Conservation (phyloP, 35 echinoderm and acorn worm species). For the Stichopus chloronotus region DNA sequence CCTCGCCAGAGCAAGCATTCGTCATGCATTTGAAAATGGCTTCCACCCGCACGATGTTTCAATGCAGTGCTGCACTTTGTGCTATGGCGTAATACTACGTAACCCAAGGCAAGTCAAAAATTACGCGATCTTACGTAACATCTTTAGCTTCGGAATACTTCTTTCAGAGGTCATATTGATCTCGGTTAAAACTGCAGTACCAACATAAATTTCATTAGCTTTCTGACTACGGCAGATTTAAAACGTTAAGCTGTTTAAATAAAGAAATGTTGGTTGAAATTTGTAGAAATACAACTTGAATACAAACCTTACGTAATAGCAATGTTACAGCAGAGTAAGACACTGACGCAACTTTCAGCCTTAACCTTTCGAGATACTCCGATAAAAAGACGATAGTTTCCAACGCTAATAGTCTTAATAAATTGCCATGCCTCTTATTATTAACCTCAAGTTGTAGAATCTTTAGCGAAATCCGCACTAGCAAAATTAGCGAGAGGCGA, state of each 20-base stretch:
- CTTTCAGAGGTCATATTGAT: conserved; percentile 21
- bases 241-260: background rate
- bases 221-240: background rate
- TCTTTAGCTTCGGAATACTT: conserved; percentile 29
- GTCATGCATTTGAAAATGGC: conserved; percentile 41
- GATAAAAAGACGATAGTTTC: background rate
- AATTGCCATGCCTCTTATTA: background rate
- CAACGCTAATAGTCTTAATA: background rate
- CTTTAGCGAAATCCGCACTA: background rate
- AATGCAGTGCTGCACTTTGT: conserved; percentile 44
- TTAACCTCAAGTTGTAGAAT: background rate
- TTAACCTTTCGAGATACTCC: conserved; percentile 25
- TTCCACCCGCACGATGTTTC: conserved; percentile 37
- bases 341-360: conserved; percentile 27
- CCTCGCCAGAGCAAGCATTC: background rate
- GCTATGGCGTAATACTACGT: conserved; percentile 55
- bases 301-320: conserved; percentile 47
- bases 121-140: conserved; percentile 57
- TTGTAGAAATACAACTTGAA: background rate
- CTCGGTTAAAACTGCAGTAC: conserved; percentile 17
- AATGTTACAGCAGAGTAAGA: background rate
- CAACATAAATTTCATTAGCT: conserved; percentile 17
- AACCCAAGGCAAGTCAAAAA: conserved; percentile 38
- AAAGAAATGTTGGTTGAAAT: background rate
- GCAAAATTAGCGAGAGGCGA: conserved; percentile 16